phyloP scores from a whole-genome alignment of 2,797 vertebrate species.

The Buceros bicornis region DNA sequence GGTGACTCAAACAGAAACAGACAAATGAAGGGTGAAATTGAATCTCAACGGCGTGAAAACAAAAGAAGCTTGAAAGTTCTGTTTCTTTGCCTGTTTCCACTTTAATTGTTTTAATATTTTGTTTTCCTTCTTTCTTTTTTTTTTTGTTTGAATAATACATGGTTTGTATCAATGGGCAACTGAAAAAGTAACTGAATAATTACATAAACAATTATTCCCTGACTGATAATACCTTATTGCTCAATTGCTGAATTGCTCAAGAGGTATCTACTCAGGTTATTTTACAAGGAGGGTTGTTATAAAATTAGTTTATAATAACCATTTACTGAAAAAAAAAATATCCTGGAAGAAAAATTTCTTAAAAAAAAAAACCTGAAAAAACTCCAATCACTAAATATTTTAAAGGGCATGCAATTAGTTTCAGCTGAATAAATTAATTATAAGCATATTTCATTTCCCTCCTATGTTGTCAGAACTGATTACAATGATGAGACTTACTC shows the following conservation, averaged over 20 bases:
- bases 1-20: not conserved
- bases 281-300: not conserved
- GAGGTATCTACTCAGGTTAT: not conserved
- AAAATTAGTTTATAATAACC: not conserved
- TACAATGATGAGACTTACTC: not conserved
- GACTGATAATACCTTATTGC: not conserved
- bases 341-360: not conserved
- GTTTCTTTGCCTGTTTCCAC: not conserved
- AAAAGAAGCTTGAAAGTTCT: not conserved
- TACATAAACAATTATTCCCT: not conserved
- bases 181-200: not conserved
- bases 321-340: not conserved
- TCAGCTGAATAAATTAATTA: not conserved
- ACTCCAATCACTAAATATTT: not conserved
- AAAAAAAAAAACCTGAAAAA: not conserved
- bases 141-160: not conserved
- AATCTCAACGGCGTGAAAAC: not conserved
- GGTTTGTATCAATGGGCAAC: not conserved
- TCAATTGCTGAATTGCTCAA: not conserved
- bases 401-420: not conserved
- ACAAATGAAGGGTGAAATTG: not conserved
- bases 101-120: not conserved
- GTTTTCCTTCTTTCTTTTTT: not conserved
- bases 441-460: not conserved
- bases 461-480: not conserved